Percentiles rank a stretch among this genome's conserved stretches.
phyloP scores from a whole-genome alignment of 2,888 invertebrate species.

The Drosophila longiperda region DNA sequence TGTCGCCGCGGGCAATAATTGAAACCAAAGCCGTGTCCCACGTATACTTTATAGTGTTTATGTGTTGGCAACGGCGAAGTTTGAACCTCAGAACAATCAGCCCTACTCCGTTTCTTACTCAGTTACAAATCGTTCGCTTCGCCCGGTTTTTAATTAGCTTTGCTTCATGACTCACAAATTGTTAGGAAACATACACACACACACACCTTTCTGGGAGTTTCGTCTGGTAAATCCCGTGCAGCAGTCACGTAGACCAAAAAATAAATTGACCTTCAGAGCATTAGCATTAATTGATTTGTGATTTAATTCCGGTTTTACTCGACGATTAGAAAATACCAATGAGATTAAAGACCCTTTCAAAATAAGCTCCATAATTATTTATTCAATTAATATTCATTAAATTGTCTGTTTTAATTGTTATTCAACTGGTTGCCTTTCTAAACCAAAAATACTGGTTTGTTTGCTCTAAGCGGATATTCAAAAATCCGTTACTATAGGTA shows the following conservation, averaged over 20 bases:
- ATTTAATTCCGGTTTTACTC: constrained; percentile 64
- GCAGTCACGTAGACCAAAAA: constrained; percentile 47
- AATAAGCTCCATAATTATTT: constrained; percentile 19
- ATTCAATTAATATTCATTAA: constrained; percentile 68
- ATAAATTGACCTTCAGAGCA: constrained; percentile 60
- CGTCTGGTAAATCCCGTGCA: constrained; percentile 48
- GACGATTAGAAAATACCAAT: constrained; percentile 44
- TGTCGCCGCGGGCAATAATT: constrained; percentile 57
- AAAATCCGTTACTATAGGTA: constrained; percentile 33
- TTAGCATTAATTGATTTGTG: constrained; percentile 62
- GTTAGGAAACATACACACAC: constrained; percentile 7
- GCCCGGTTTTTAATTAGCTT: constrained; percentile 48
- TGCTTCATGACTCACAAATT: constrained; percentile 43
- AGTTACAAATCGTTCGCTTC: constrained; percentile 23
- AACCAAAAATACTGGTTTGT: constrained; percentile 45
- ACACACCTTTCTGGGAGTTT: constrained; percentile 32
- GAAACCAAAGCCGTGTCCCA: constrained; percentile 42
- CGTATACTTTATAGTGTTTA: constrained; percentile 12
- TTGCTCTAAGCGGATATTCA: constrained; percentile 14
- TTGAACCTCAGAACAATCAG: constrained; percentile 4
- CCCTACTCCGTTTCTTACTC: constrained; percentile 26
- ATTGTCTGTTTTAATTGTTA: constrained; percentile 69
- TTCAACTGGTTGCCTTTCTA: constrained; percentile 61
- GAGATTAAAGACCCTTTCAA: constrained; percentile 62
- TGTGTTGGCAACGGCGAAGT: neutral